These are phyloP conservation scores for Polypedilum pembai DNA, from an alignment of 1,140 invertebrate species.

Conservation along the genomic window DNA sequence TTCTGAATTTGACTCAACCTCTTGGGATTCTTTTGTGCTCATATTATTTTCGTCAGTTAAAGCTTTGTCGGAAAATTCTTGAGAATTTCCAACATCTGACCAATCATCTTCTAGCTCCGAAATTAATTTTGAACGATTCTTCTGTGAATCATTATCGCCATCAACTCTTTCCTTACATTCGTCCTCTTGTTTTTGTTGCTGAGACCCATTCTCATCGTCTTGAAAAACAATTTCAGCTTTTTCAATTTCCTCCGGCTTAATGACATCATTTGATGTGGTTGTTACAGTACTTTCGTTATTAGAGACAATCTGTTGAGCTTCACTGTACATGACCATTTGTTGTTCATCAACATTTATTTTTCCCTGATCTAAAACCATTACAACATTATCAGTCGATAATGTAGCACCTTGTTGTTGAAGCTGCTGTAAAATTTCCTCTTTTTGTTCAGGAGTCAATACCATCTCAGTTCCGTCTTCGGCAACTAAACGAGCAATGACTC, in stretches of 20 bases:
- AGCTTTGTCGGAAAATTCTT: conserved; percentile 31
- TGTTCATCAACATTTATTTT: background rate
- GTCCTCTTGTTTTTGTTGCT: background rate
- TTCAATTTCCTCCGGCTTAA: conserved; percentile 18
- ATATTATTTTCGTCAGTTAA: conserved; percentile 34
- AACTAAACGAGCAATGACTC: conserved; percentile 36
- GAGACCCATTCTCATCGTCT: background rate
- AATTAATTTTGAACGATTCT: conserved; percentile 26
- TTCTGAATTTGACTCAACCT: conserved; percentile 29
- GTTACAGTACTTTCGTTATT: background rate
- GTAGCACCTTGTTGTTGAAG: conserved; percentile 37
- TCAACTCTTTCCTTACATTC: background rate
- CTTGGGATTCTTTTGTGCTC: conserved; percentile 22
- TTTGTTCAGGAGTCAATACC: conserved; percentile 40
- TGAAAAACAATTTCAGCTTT: conserved; percentile 21
- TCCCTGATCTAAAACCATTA: conserved; percentile 37
- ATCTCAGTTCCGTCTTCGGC: conserved; percentile 41
- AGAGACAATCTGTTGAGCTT: background rate
- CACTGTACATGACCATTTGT: background rate
- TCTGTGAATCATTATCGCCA: conserved; percentile 31
- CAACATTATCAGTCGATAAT: conserved; percentile 35
- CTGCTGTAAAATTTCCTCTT: conserved; percentile 40
- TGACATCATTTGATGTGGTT: background rate
- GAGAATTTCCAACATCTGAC: conserved; percentile 26
- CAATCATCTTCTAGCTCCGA: conserved; percentile 27